A percentile compares a stretch with the other conserved stretches of the same genome.
Evolutionary conservation across 2,888 invertebrate species (phyloP).

Genomic region (Crocallis elinguaria): DNA sequence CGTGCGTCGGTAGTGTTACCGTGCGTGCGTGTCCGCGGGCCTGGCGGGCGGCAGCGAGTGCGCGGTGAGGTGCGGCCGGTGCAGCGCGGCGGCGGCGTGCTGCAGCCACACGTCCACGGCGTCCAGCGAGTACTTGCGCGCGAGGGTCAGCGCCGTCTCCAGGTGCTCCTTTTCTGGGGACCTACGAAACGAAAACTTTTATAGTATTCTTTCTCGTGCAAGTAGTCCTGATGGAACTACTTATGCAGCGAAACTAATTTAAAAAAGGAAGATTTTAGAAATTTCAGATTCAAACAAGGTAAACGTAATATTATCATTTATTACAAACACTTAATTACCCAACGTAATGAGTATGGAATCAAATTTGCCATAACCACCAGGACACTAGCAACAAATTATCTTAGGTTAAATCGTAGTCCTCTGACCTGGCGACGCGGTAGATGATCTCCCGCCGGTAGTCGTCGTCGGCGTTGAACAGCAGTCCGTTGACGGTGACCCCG

Average conservation of each 20-base stretch:
- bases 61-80: slow-evolving; percentile 33
- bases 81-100: slow-evolving; percentile 53
- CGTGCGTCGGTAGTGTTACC: no score
- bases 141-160: slow-evolving; percentile 55
- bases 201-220: no score
- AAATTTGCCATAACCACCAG: no score
- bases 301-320: no score
- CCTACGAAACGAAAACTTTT: slow-evolving; percentile 39
- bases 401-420: not conserved
- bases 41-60: slow-evolving; percentile 25
- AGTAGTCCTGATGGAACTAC: no score
- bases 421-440: slow-evolving; percentile 64
- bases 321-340: no score
- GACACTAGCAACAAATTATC: no score
- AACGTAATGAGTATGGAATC: no score
- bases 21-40: slow-evolving; percentile 33
- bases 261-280: no score
- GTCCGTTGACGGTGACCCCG: slow-evolving; percentile 61
- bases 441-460: slow-evolving; percentile 68
- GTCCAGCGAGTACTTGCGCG: slow-evolving; percentile 56
- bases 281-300: no score
- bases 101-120: slow-evolving; percentile 67
- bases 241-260: no score
- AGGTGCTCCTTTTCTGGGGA: slow-evolving; percentile 50
- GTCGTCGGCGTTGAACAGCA: slow-evolving; percentile 65